phyloP scores from a whole-genome alignment of 1,140 invertebrate species.

The Penaeus chinensis region DNA sequence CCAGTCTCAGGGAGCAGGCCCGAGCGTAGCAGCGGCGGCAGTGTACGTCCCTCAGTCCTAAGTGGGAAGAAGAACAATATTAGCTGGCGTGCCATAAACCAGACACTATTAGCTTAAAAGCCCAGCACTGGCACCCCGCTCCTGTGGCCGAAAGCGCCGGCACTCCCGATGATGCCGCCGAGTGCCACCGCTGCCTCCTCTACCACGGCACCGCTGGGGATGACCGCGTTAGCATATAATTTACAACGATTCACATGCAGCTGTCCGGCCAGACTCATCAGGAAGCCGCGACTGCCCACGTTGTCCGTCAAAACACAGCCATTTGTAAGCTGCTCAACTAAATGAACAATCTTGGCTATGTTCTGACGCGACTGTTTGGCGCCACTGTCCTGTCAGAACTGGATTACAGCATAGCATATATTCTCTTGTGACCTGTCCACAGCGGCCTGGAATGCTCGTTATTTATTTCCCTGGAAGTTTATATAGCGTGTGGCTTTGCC shows the following conservation, averaged over 20 bases:
- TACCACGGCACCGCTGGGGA: not conserved
- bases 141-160: not conserved
- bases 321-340: slow-evolving; percentile 46
- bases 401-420: slow-evolving; percentile 36
- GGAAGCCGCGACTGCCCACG: slow-evolving; percentile 12
- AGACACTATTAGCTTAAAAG: slow-evolving; percentile 59
- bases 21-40: not conserved
- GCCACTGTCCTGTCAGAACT: slow-evolving; percentile 30
- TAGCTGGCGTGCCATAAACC: slow-evolving; percentile 47
- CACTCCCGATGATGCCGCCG: not conserved
- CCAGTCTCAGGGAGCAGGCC: too few species aligned
- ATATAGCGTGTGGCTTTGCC: slow-evolving; percentile 6
- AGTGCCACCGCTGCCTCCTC: slow-evolving; percentile 1
- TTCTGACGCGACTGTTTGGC: slow-evolving; percentile 41
- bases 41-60: not conserved
- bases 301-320: slow-evolving; percentile 40
- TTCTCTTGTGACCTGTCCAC: slow-evolving; percentile 22
- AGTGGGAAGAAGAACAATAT: slow-evolving; percentile 36
- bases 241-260: slow-evolving; percentile 47
- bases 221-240: slow-evolving; percentile 38
- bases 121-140: slow-evolving; percentile 20
- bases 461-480: slow-evolving; percentile 28
- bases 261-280: slow-evolving; percentile 19
- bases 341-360: slow-evolving; percentile 46
- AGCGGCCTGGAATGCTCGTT: slow-evolving; percentile 8